A percentile compares a stretch with the other conserved stretches of the same genome.
These are phyloP conservation scores for Dendroctonus ponderosae DNA, from an alignment of 1,140 invertebrate genomes.

Conservation along the genomic window DNA sequence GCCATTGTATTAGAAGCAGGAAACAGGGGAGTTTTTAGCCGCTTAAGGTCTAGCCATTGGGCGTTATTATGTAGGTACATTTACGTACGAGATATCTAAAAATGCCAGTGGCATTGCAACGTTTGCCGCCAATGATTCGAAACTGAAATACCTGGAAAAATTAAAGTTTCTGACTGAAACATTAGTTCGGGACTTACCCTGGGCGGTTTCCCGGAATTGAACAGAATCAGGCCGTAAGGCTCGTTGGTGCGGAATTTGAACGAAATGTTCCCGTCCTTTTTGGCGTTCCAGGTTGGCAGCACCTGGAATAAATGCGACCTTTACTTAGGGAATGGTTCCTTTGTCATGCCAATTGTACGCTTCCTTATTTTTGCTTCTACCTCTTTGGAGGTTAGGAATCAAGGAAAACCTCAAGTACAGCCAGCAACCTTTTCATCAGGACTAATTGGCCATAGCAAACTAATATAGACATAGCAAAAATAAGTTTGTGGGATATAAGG, in stretches of 20 bases:
- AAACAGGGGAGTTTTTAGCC: too few species aligned
- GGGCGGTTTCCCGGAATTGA: conserved; percentile 79
- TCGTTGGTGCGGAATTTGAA: conserved; percentile 95
- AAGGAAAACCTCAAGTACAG: too few species aligned
- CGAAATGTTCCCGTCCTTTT: conserved; percentile 81
- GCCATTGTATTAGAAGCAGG: too few species aligned
- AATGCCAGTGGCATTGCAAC: conserved; percentile 19
- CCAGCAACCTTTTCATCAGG: too few species aligned
- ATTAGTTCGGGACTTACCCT: conserved; percentile 58
- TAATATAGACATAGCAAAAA: too few species aligned
- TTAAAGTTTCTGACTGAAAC: neutral
- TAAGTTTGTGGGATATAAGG: too few species aligned
- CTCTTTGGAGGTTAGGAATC: too few species aligned
- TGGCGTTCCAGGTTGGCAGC: conserved; percentile 83
- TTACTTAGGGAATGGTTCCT: too few species aligned
- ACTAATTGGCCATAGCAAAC: too few species aligned
- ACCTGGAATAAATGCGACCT: conserved; percentile 61
- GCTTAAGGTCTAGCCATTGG: too few species aligned
- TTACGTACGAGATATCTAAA: conserved; percentile 20
- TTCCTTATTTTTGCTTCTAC: too few species aligned
- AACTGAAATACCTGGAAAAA: conserved; percentile 18
- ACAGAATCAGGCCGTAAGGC: conserved; percentile 89
- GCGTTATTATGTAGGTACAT: neutral
- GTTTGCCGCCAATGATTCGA: conserved; percentile 24
- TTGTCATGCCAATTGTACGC: too few species aligned